Evolutionary conservation across 2,888 invertebrate genomes (phyloP), one percentile per base, ranked within the genome.

Genomic region (Nomada hirtipes): DNA sequence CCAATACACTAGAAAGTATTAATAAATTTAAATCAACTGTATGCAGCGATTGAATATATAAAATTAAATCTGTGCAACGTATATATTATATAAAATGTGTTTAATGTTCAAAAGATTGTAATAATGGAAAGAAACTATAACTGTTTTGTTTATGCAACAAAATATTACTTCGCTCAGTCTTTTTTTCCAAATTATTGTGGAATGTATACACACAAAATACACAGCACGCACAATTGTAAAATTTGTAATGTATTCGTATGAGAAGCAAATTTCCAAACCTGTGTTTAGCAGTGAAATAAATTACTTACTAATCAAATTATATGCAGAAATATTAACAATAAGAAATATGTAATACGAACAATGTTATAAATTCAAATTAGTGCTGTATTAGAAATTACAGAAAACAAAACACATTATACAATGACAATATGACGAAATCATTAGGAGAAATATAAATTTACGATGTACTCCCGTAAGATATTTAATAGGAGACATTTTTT

Each of bases 351-450:
- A n/a, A 42, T 74, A 47, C 26, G 26, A 72, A 72, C 42, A 52
- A 60, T 65, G 13, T 64, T 57, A 18, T 42, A 68, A 68, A 57
- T 65, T 72, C n/a, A 53, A 65, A 36, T 70, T 13, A 50, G 18
- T 71, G 70, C n/a, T 70, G 61, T 70, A 69, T 67, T 64, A 53
- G 60, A 20, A 67, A 61, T 59, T 26, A 75, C 50, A 29, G 55
- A 68, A 76, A 44, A 36, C 36, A 36, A 64, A 53, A 70, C 73
- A 77, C 78, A 81, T 84, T 82, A 86, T 76, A 77, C 85, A 73
- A 80, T 63, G 85, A 85, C 88, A 88, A 87, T 88, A 87, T 78
- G 67, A 76, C 78, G 67, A 84, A 71, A 75, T 64, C 59, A 79
- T 67, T 75, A 81, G 53, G 29, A 20, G 29, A 59, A 68, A 44